Evolutionary conservation across 2,888 invertebrate genomes (phyloP).

Genomic region (Spodoptera littoralis): DNA sequence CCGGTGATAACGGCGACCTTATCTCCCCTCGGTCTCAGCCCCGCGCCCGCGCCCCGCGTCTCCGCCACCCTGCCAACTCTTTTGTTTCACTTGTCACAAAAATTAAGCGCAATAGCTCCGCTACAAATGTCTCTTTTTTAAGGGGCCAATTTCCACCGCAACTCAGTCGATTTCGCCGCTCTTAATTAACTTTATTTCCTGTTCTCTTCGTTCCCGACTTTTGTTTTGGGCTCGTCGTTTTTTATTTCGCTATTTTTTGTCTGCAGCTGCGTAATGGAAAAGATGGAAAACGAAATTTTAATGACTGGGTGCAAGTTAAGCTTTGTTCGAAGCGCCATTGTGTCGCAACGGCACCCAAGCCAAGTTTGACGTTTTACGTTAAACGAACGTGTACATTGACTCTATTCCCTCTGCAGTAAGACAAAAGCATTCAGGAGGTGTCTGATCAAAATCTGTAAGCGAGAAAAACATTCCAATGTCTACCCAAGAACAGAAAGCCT

Average conservation of each 20-base stretch:
- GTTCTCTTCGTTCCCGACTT: constrained; percentile 86
- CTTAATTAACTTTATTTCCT: constrained; percentile 89
- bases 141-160: constrained; percentile 88
- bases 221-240: constrained; percentile 85
- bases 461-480: constrained; percentile 11
- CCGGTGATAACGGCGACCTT: constrained; percentile 83
- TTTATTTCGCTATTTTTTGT: constrained; percentile 87
- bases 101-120: constrained; percentile 88
- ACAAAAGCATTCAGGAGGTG: constrained; percentile 67
- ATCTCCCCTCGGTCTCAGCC: constrained; percentile 73
- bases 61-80: constrained; percentile 83
- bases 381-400: constrained; percentile 74
- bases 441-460: constrained; percentile 30
- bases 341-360: constrained; percentile 72
- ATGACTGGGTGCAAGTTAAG: constrained; percentile 86
- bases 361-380: constrained; percentile 80
- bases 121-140: constrained; percentile 89
- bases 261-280: constrained; percentile 87
- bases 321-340: constrained; percentile 83
- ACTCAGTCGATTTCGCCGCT: constrained; percentile 89
- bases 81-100: constrained; percentile 89
- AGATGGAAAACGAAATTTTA: constrained; percentile 88
- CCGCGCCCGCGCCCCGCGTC: constrained; percentile 62
- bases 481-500: constrained; percentile 4
- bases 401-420: constrained; percentile 67